These are phyloP conservation scores for Sinelater perroti DNA, from an alignment of 2,888 invertebrate genomes.

Conservation along the genomic window DNA sequence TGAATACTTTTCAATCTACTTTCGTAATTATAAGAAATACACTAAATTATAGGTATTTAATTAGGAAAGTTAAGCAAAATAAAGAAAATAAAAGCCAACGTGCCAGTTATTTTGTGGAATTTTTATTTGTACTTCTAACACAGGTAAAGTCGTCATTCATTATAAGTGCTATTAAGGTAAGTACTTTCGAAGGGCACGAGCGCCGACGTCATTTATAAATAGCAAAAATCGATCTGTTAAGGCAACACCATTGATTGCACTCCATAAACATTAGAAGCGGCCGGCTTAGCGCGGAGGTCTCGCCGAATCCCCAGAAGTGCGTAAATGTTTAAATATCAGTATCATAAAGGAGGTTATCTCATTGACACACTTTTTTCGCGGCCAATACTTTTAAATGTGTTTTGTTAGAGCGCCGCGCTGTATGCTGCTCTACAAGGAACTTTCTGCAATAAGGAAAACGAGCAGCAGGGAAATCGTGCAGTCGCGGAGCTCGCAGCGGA, in stretches of 20 bases:
- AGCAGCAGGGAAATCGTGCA: background rate
- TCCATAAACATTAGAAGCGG: background rate
- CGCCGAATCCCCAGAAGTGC: slow-evolving; percentile 22
- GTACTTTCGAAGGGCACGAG: background rate
- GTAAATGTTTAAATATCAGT: slow-evolving; percentile 43
- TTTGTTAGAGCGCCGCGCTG: slow-evolving; percentile 6
- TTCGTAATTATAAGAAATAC: too few species aligned
- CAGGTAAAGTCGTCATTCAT: background rate
- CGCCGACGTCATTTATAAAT: background rate
- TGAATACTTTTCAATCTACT: too few species aligned
- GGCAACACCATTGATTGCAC: background rate
- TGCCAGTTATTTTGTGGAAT: too few species aligned
- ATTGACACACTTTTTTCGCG: slow-evolving; percentile 51
- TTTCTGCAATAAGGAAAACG: slow-evolving; percentile 11
- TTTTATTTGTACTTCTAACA: too few species aligned
- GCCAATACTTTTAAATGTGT: slow-evolving; percentile 41
- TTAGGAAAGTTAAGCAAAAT: too few species aligned
- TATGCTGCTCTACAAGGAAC: slow-evolving; percentile 4
- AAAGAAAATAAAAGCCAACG: too few species aligned
- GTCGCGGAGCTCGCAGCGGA: too few species aligned
- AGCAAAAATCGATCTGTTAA: background rate
- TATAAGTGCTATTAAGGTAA: background rate
- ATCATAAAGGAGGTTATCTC: slow-evolving; percentile 48
- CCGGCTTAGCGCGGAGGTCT: slow-evolving; percentile 19
- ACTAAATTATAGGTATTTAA: too few species aligned